phyloP scores from a whole-genome alignment of 2,888 invertebrate genomes.

The Epistrophe eligans region DNA sequence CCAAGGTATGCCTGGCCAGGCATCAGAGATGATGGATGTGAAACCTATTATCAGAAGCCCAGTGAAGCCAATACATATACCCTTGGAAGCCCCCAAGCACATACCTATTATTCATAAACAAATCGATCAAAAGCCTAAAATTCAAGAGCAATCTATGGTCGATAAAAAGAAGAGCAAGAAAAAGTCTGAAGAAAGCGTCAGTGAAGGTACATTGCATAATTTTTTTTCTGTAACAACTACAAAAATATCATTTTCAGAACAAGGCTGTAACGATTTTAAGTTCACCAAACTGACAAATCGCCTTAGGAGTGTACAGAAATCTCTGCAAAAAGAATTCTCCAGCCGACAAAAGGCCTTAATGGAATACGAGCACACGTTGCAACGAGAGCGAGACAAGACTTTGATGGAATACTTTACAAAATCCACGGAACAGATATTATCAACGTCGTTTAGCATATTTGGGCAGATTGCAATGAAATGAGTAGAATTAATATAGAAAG shows the following conservation, averaged over 20 bases:
- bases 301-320: conserved; percentile 78
- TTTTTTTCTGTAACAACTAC: background rate
- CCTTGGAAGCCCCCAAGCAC: conserved; percentile 23
- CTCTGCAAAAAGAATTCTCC: conserved; percentile 77
- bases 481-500: conserved; percentile 35
- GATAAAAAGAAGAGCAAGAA: conserved; percentile 54
- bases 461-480: conserved; percentile 49
- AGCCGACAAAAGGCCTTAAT: conserved; percentile 78
- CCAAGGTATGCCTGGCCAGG: conserved; percentile 64
- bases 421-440: conserved; percentile 65
- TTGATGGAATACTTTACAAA: conserved; percentile 68
- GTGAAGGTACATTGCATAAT: background rate
- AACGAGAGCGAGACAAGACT: conserved; percentile 64
- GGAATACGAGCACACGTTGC: conserved; percentile 78
- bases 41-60: conserved; percentile 15
- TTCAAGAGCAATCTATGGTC: background rate
- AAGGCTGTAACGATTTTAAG: conserved; percentile 44
- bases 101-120: conserved; percentile 8
- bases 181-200: conserved; percentile 41
- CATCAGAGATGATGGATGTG: conserved; percentile 21
- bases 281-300: conserved; percentile 78
- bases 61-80: conserved; percentile 26
- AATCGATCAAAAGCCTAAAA: conserved; percentile 52
- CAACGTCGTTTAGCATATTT: conserved; percentile 57
- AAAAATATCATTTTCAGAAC: conserved; percentile 42